Evolutionary conservation across 2,113 vertebrate genomes (phyloP).

Genomic region (Phyllostomus hastatus): DNA sequence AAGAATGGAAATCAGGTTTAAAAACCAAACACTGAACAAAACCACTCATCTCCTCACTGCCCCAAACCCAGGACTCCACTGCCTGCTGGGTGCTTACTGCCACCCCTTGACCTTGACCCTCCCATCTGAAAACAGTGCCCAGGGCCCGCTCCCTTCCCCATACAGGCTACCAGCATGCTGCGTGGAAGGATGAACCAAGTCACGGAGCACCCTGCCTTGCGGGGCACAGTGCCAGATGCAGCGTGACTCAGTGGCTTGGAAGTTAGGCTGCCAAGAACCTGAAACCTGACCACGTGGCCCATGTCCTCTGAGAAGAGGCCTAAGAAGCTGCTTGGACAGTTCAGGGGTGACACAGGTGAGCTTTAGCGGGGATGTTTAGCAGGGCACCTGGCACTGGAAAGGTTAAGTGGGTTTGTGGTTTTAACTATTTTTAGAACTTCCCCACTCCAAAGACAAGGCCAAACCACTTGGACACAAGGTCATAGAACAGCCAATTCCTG

Average conservation of each 20-base stretch:
- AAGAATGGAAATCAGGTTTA: neutral
- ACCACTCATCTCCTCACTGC: neutral
- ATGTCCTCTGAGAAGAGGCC: neutral
- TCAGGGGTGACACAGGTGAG: neutral
- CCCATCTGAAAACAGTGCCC: neutral
- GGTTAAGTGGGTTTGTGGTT: neutral
- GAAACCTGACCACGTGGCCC: neutral
- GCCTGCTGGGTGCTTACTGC: too few species aligned
- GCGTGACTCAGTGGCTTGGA: neutral
- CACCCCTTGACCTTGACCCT: neutral
- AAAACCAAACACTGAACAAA: neutral
- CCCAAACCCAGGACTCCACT: neutral
- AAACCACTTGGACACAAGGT: neutral
- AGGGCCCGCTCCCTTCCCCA: neutral
- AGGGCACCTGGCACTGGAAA: fast-evolving
- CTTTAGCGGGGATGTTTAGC: neutral
- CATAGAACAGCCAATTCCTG: fast-evolving
- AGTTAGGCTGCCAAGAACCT: neutral
- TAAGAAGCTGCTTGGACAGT: fast-evolving
- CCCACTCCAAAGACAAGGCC: neutral
- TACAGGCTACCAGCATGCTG: neutral
- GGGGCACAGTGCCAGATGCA: neutral
- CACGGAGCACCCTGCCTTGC: neutral
- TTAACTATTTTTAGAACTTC: neutral
- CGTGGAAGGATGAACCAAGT: neutral